Percentiles rank a stretch among this genome's conserved stretches.
These are phyloP conservation scores for Paramisgurnus dabryanus DNA, from an alignment of 2,113 vertebrate species.

Conservation along the genomic window DNA sequence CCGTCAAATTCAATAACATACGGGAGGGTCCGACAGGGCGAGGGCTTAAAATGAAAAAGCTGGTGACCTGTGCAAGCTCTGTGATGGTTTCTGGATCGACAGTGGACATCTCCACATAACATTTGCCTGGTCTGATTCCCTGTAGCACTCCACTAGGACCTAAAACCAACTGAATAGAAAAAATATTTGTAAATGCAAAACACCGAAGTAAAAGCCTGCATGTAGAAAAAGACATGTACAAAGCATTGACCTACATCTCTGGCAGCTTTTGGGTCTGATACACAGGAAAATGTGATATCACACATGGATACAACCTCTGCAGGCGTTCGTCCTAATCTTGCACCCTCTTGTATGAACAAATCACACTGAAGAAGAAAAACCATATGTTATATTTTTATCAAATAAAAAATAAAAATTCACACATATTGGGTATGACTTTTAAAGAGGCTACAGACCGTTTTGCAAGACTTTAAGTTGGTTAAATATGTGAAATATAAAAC, in stretches of 20 bases:
- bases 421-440: neutral
- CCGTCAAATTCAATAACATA: neutral
- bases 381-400: too few relatives aligned
- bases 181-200: neutral
- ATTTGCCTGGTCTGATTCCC: constrained; percentile 95
- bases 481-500: too few relatives aligned
- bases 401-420: neutral
- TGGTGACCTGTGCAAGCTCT: constrained; percentile 90
- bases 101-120: constrained; percentile 97
- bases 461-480: too few relatives aligned
- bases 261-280: constrained; percentile 96
- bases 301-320: constrained; percentile 98
- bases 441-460: neutral
- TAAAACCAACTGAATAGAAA: constrained; percentile 85
- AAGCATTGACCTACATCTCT: constrained; percentile 87
- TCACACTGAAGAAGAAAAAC: constrained; percentile 84
- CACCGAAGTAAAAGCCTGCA: neutral
- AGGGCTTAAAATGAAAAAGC: neutral
- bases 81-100: constrained; percentile 96
- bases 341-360: constrained; percentile 98
- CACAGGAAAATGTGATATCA: constrained; percentile 98
- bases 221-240: neutral
- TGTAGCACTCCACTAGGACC: constrained; percentile 97
- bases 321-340: constrained; percentile 92
- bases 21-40: neutral